phyloP scores from a whole-genome alignment of 2,113 vertebrate genomes.

The Regulus satrapa region DNA sequence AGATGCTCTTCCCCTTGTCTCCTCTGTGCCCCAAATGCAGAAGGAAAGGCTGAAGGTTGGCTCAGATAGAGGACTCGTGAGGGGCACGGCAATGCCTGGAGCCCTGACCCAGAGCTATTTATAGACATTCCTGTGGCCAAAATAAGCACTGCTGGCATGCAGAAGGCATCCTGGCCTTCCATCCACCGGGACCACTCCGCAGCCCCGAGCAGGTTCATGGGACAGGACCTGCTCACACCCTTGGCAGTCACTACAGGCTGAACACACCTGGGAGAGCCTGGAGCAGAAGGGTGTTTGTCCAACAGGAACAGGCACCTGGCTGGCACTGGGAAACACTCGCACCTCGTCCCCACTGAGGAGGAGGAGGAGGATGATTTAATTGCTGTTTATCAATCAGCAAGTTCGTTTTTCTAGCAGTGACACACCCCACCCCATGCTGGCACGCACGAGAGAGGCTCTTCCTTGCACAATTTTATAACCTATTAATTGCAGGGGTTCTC shows the following conservation, averaged over 20 bases:
- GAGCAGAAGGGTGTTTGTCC: neutral
- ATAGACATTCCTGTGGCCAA: slow-evolving; percentile 15
- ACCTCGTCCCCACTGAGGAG: accelerated
- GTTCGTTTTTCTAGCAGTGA: neutral
- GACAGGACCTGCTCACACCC: neutral
- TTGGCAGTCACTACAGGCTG: too few species aligned
- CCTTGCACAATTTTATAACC: neutral
- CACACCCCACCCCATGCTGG: neutral
- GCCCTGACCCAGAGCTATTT: neutral
- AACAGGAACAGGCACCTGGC: neutral
- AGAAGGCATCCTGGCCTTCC: neutral
- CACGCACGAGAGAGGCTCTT: accelerated
- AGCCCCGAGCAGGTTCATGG: accelerated
- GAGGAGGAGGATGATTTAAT: neutral
- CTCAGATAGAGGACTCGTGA: accelerated
- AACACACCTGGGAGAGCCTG: neutral
- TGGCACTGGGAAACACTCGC: accelerated
- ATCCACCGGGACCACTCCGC: accelerated
- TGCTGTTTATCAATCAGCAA: neutral
- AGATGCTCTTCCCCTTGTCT: neutral
- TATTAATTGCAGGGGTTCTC: neutral
- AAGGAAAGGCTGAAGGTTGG: neutral
- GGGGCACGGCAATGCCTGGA: accelerated
- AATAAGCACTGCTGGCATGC: neutral
- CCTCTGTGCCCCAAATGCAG: neutral